Percentiles rank a stretch among this genome's conserved stretches.
Conservation (phyloP, 2,113 vertebrate genomes). For the Cheirogaleus medius region DNA sequence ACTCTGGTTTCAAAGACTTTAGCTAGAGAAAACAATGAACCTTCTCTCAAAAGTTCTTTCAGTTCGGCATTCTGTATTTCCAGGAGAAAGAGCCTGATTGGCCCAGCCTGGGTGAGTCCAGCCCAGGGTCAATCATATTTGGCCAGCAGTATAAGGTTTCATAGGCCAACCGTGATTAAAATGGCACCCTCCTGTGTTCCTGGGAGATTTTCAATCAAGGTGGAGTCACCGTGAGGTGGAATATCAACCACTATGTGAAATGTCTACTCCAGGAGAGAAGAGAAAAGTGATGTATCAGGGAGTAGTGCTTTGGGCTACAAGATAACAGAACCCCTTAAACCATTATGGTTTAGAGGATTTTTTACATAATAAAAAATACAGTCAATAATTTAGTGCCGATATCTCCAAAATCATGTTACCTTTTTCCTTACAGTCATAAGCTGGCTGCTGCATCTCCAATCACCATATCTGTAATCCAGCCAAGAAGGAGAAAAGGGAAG, state of each 20-base stretch:
- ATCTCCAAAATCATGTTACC: neutral
- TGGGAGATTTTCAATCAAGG: neutral
- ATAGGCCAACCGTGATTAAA: neutral
- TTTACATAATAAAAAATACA: neutral
- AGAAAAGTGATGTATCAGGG: neutral
- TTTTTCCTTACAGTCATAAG: neutral
- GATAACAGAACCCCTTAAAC: neutral
- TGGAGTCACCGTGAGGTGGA: neutral
- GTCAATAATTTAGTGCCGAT: neutral
- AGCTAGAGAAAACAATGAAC: neutral
- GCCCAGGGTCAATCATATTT: neutral
- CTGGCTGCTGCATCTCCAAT: neutral
- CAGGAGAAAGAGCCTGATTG: neutral
- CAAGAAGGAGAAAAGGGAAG: neutral
- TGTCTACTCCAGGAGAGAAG: neutral
- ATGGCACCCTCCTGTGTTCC: neutral
- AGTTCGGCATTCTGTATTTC: neutral
- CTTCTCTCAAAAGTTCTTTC: neutral
- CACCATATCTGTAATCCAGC: neutral
- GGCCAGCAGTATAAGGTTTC: neutral
- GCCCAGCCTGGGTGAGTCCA: neutral
- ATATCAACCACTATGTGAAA: neutral
- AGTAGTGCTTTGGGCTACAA: neutral
- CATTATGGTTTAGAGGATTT: neutral
- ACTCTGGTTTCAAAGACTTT: slow-evolving; percentile 12